phyloP scores from a whole-genome alignment of 2,888 invertebrate species.

The Drosophila nr. medialis region DNA sequence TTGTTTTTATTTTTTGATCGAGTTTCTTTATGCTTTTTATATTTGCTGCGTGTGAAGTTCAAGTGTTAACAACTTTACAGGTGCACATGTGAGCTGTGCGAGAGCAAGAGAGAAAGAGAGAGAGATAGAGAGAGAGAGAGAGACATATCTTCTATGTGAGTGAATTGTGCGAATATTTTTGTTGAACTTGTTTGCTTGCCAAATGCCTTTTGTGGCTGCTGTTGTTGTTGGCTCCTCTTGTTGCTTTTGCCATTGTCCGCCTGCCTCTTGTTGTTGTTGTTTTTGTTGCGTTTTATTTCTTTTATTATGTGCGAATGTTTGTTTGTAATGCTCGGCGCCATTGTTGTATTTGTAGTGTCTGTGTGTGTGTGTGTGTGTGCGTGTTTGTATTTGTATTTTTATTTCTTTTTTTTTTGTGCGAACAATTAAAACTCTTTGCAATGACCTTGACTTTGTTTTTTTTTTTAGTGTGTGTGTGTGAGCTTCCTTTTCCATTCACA shows the following conservation, averaged over 20 bases:
- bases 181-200: conserved; percentile 64
- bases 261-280: conserved; percentile 49
- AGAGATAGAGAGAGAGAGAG: neutral
- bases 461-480: conserved; percentile 54
- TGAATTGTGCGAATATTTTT: conserved; percentile 62
- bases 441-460: conserved; percentile 85
- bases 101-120: neutral
- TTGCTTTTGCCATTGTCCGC: conserved; percentile 58
- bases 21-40: conserved; percentile 1
- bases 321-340: conserved; percentile 74
- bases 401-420: conserved; percentile 69
- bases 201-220: conserved; percentile 53
- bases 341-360: conserved; percentile 51
- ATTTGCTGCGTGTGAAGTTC: conserved; percentile 14
- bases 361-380: conserved; percentile 13
- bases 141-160: conserved; percentile 30
- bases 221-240: conserved; percentile 54
- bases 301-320: conserved; percentile 80
- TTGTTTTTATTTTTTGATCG: neutral
- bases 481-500: conserved; percentile 80
- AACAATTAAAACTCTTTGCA: conserved; percentile 85
- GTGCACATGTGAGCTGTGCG: conserved; percentile 38
- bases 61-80: conserved; percentile 35
- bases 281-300: conserved; percentile 78
- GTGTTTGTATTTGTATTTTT: conserved; percentile 58